Evolutionary conservation across 2,797 vertebrate species (phyloP).

Genomic region (Xiphorhynchus erythropygius): DNA sequence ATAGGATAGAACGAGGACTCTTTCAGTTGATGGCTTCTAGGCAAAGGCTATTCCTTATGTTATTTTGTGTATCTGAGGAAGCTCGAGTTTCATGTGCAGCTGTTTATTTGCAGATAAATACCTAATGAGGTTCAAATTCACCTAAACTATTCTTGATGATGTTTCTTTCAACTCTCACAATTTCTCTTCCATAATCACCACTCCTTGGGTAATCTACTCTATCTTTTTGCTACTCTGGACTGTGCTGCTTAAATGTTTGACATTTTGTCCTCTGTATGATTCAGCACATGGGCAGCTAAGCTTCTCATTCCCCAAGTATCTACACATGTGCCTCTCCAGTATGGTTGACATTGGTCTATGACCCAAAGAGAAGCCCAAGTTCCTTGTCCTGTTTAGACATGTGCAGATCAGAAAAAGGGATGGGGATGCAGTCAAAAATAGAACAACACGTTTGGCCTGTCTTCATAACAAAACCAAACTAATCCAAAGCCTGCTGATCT

Average conservation of each 20-base stretch:
- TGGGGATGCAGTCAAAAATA: neutral
- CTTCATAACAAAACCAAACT: neutral
- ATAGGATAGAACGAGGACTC: neutral
- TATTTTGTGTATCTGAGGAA: neutral
- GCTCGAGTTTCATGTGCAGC: neutral
- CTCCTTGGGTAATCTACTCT: neutral
- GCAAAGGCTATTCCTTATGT: neutral
- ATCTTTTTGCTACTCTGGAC: neutral
- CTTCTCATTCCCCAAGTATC: neutral
- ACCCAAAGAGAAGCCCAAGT: neutral
- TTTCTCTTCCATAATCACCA: neutral
- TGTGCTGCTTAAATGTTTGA: neutral
- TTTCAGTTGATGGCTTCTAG: neutral
- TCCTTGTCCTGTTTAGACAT: neutral
- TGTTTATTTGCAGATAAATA: neutral
- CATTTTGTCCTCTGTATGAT: neutral
- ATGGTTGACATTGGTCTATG: neutral
- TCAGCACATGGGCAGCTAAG: neutral
- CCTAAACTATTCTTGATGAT: neutral
- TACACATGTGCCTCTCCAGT: neutral
- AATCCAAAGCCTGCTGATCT: neutral
- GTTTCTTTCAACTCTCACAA: neutral
- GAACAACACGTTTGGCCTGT: rapidly evolving
- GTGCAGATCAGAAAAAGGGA: neutral
- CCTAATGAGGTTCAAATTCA: neutral